phyloP scores from a whole-genome alignment of 2,888 invertebrate species.

The Pasiphila rectangulata region DNA sequence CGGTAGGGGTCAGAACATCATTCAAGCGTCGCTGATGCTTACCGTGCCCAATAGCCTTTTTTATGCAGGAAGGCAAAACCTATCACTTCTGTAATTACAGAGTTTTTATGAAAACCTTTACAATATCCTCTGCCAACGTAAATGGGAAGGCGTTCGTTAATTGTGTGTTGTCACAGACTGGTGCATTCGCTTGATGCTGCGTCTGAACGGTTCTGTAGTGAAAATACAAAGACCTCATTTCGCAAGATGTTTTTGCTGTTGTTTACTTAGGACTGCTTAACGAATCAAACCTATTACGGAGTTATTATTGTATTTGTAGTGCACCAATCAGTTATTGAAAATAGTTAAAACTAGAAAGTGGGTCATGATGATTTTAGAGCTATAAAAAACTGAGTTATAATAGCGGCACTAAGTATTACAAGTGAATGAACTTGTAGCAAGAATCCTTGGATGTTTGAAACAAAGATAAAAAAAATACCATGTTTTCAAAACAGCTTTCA shows the following conservation, averaged over 20 bases:
- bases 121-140: constrained; percentile 35
- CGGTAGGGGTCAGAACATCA: constrained; percentile 43
- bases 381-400: constrained; percentile 1
- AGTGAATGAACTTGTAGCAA: not conserved
- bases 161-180: not conserved
- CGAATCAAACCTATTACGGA: too few relatives aligned
- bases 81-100: constrained; percentile 44
- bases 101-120: constrained; percentile 31
- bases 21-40: constrained; percentile 37
- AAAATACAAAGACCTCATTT: too few relatives aligned
- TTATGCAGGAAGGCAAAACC: constrained; percentile 63
- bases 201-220: too few relatives aligned
- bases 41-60: constrained; percentile 50
- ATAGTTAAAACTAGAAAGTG: constrained; percentile 53
- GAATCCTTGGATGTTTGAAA: too few relatives aligned
- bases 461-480: too few relatives aligned
- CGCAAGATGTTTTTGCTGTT: too few relatives aligned
- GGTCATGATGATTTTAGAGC: constrained; percentile 53
- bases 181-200: not conserved
- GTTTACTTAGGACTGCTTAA: too few relatives aligned
- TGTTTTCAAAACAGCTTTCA: too few relatives aligned
- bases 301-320: too few relatives aligned
- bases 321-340: constrained; percentile 30
- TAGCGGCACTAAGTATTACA: not conserved
- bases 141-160: constrained; percentile 1